phyloP scores from a whole-genome alignment of 2,888 invertebrate species.

The Agonopterix heracliana region DNA sequence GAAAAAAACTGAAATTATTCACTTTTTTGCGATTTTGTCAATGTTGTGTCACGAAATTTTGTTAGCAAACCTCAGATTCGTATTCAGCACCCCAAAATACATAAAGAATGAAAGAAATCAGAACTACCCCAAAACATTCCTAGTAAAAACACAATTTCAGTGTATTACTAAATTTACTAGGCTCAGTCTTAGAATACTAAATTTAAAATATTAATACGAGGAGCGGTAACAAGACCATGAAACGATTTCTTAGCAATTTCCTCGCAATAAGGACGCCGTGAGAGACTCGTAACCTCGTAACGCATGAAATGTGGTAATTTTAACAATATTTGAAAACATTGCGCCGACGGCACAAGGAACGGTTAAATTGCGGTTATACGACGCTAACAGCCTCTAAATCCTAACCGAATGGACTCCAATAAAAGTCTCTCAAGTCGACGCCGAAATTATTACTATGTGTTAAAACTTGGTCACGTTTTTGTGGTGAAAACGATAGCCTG shows the following conservation, averaged over 20 bases:
- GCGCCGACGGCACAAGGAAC: conserved; percentile 27
- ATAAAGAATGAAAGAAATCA: too few relatives aligned
- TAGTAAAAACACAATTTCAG: too few relatives aligned
- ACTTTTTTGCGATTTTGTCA: too few relatives aligned
- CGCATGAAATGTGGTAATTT: conserved; percentile 40
- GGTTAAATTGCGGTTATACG: conserved; percentile 41
- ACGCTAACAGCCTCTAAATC: conserved; percentile 48
- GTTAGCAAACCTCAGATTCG: too few relatives aligned
- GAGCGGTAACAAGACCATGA: conserved; percentile 5
- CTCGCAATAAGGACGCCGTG: conserved; percentile 18
- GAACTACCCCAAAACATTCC: too few relatives aligned
- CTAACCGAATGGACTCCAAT: conserved; percentile 45
- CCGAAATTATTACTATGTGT: conserved; percentile 8
- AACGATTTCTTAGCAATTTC: conserved; percentile 16
- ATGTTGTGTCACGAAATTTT: too few relatives aligned
- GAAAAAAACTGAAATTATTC: too few relatives aligned
- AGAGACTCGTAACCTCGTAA: conserved; percentile 31
- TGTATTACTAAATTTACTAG: too few relatives aligned
- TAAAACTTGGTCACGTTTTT: conserved; percentile 7
- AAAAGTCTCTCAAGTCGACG: conserved; percentile 40
- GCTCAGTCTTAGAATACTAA: too few relatives aligned
- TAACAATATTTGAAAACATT: conserved; percentile 44
- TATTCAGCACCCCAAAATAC: too few relatives aligned
- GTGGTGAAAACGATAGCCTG: background rate
- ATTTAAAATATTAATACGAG: too few relatives aligned